phyloP scores from a whole-genome alignment of 2,888 invertebrate species.

The Thereva nobilitata region DNA sequence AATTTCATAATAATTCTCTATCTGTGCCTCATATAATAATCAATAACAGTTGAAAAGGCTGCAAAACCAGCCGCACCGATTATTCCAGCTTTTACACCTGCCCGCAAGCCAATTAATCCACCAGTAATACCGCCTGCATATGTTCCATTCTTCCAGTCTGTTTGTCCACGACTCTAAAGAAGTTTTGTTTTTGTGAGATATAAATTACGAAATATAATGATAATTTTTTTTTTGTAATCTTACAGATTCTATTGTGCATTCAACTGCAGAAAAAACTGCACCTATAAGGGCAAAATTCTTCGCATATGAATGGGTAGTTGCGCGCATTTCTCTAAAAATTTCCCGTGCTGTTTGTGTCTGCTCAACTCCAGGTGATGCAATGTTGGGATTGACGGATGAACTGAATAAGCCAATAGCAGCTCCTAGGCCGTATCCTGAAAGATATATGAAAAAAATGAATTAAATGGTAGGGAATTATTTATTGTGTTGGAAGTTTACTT shows the following conservation, averaged over 20 bases:
- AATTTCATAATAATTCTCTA: constrained; percentile 44
- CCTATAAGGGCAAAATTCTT: constrained; percentile 98
- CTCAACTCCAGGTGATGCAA: constrained; percentile 68
- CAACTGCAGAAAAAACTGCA: constrained; percentile 89
- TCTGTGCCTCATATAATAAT: constrained; percentile 83
- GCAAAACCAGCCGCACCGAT: constrained; percentile 97
- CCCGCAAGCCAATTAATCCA: constrained; percentile 86
- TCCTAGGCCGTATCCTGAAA: constrained; percentile 88
- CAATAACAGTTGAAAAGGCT: constrained; percentile 94
- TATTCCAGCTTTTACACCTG: constrained; percentile 90
- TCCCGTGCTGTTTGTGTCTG: constrained; percentile 83
- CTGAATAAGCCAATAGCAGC: constrained; percentile 95
- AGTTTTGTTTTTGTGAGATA: constrained; percentile 10
- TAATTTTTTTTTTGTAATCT: constrained; percentile 45
- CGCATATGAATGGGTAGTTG: constrained; percentile 87
- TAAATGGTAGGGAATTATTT: no score
- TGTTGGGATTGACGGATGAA: constrained; percentile 91
- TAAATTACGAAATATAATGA: not conserved
- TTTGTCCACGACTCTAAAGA: constrained; percentile 78
- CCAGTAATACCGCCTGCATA: constrained; percentile 94
- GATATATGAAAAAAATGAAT: constrained; percentile 37
- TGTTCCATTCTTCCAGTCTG: constrained; percentile 96
- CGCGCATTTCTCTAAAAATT: constrained; percentile 90
- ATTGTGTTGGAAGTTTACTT: no score
- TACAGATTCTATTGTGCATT: constrained; percentile 93